A percentile compares a stretch with the other conserved stretches of the same genome.
Conservation (phyloP, 1,140 invertebrate species). For the Drosophila neocordata region DNA sequence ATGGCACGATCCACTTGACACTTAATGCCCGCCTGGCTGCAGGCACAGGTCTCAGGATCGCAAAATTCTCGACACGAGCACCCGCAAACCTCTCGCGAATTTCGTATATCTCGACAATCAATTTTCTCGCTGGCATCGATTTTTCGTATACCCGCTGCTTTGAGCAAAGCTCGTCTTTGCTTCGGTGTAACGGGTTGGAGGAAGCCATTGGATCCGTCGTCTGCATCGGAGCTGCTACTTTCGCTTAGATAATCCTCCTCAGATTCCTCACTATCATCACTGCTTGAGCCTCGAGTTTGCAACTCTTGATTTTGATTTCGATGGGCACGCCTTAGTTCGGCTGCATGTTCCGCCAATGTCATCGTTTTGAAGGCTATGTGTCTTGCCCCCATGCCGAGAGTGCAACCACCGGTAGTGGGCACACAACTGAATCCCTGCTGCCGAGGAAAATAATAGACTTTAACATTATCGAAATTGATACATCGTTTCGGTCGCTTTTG, state of each 20-base stretch:
- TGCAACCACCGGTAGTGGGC: slow-evolving; percentile 97
- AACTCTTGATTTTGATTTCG: slow-evolving; percentile 90
- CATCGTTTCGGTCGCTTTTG: slow-evolving; percentile 88
- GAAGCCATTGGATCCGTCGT: slow-evolving; percentile 96
- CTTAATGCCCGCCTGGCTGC: slow-evolving; percentile 96
- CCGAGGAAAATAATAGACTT: slow-evolving; percentile 97
- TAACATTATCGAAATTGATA: slow-evolving; percentile 95
- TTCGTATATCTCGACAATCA: slow-evolving; percentile 95
- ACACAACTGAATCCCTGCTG: slow-evolving; percentile 99
- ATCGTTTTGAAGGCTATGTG: slow-evolving; percentile 88
- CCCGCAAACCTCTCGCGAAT: slow-evolving; percentile 96
- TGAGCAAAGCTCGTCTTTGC: slow-evolving; percentile 92
- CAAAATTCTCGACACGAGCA: slow-evolving; percentile 97
- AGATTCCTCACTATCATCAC: slow-evolving; percentile 90
- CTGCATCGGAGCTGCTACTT: slow-evolving; percentile 91
- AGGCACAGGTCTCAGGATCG: slow-evolving; percentile 97
- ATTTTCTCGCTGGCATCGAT: slow-evolving; percentile 97
- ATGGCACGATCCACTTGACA: slow-evolving; percentile 97
- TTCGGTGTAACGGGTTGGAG: slow-evolving; percentile 95
- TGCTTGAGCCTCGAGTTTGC: slow-evolving; percentile 84
- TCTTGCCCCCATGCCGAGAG: slow-evolving; percentile 95
- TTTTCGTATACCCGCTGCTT: slow-evolving; percentile 95
- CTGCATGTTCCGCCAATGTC: slow-evolving; percentile 91
- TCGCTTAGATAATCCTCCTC: slow-evolving; percentile 91
- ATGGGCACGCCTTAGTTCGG: slow-evolving; percentile 93